These are phyloP conservation scores for Mesaphorura yosii DNA, from an alignment of 1,140 invertebrate genomes.

Conservation along the genomic window DNA sequence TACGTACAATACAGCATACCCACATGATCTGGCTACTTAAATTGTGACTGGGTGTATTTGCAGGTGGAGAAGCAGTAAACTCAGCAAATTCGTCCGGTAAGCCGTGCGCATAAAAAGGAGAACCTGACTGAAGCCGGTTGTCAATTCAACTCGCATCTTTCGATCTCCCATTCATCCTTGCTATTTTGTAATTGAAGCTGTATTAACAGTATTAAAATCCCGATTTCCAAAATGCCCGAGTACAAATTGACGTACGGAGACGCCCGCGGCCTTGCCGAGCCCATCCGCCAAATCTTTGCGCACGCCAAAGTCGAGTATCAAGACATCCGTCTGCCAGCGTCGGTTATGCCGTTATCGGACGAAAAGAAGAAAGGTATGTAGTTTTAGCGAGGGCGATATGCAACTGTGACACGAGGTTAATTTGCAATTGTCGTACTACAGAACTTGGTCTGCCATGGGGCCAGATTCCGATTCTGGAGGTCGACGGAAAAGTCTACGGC, in stretches of 20 bases:
- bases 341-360: not conserved
- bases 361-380: not conserved
- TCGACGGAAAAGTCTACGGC: not conserved
- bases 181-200: too few relatives aligned
- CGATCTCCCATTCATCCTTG: too few relatives aligned
- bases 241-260: constrained; percentile 18
- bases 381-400: not conserved
- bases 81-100: too few relatives aligned
- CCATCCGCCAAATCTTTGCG: constrained; percentile 7
- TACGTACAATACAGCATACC: too few relatives aligned
- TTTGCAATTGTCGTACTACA: not conserved
- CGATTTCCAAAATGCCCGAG: too few relatives aligned
- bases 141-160: too few relatives aligned
- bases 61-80: too few relatives aligned
- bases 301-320: not conserved
- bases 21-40: too few relatives aligned
- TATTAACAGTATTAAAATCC: too few relatives aligned
- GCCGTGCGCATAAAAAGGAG: too few relatives aligned
- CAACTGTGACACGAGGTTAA: not conserved
- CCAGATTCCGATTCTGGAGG: constrained; percentile 2
- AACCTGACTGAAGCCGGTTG: too few relatives aligned
- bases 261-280: constrained; percentile 5
- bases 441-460: constrained; percentile 6
- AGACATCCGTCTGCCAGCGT: constrained; percentile 3
- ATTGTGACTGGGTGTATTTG: too few relatives aligned